A percentile compares a stretch with the other conserved stretches of the same genome.
Evolutionary conservation across 2,888 invertebrate species (phyloP).

Genomic region (Brenthis daphne): DNA sequence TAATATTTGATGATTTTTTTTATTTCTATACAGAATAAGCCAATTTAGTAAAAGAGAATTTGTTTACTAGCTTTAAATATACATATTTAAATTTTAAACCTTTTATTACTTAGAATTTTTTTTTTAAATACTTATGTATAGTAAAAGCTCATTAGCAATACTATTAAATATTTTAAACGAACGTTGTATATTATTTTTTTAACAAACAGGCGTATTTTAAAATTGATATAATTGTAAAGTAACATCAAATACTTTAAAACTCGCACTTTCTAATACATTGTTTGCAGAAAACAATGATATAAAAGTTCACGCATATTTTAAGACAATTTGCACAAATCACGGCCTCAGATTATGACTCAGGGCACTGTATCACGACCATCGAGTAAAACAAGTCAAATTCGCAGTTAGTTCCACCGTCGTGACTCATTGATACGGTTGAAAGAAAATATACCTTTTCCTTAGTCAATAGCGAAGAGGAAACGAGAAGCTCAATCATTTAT

Average conservation of each 20-base stretch:
- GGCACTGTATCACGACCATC: conserved; percentile 33
- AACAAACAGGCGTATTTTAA: no score
- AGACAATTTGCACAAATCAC: conserved; percentile 50
- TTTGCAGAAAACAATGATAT: conserved; percentile 45
- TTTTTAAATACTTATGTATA: no score
- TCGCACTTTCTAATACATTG: conserved; percentile 49
- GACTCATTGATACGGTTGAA: conserved; percentile 56
- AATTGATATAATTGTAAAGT: conserved; percentile 6
- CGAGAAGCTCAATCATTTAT: conserved; percentile 43
- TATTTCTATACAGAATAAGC: no score
- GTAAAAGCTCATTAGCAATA: no score
- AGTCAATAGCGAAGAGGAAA: conserved; percentile 40
- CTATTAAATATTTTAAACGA: no score
- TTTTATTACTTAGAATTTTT: not conserved
- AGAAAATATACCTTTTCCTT: conserved; percentile 43
- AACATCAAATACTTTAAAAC: conserved; percentile 30
- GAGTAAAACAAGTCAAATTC: conserved; percentile 60
- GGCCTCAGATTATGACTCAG: conserved; percentile 55
- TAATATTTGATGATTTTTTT: no score
- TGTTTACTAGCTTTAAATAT: no score
- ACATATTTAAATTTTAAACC: not conserved
- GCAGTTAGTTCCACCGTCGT: conserved; percentile 59
- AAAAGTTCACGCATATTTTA: conserved; percentile 48
- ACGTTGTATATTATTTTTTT: no score
- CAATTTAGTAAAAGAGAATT: no score